Conservation (phyloP, 2,888 invertebrate genomes). For the Drosophila mimica region DNA sequence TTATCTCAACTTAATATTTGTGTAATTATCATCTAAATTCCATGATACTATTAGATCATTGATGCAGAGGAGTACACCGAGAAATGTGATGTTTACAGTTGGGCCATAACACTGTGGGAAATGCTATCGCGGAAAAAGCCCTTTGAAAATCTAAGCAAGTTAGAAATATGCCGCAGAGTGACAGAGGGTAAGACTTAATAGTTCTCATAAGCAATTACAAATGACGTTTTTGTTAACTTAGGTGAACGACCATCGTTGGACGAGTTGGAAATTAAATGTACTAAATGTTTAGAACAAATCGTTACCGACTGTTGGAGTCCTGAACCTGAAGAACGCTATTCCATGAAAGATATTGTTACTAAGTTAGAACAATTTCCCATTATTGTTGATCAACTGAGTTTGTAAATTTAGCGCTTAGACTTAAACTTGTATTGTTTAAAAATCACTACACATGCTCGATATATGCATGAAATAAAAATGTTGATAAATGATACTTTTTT, state of each 20-base stretch:
- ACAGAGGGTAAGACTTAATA: constrained; percentile 10
- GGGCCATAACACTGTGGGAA: constrained; percentile 48
- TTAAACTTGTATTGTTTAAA: background rate
- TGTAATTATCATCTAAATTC: background rate
- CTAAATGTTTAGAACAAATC: constrained; percentile 16
- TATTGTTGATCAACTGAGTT: background rate
- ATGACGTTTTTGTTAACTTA: background rate
- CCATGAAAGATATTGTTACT: constrained; percentile 33
- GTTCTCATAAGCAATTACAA: background rate
- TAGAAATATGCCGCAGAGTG: background rate
- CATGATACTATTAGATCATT: constrained; percentile 24
- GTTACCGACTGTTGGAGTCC: constrained; percentile 39
- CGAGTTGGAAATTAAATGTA: constrained; percentile 9
- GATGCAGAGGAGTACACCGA: constrained; percentile 3
- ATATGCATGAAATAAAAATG: background rate
- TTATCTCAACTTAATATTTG: background rate
- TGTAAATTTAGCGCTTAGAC: constrained; percentile 1
- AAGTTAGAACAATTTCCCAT: constrained; percentile 6
- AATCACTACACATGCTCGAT: background rate
- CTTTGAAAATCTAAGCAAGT: background rate
- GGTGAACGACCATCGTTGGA: constrained; percentile 35
- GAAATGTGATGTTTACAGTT: constrained; percentile 58
- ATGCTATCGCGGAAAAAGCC: constrained; percentile 46
- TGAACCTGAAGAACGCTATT: constrained; percentile 18
- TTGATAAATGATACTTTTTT: background rate